phyloP scores from a whole-genome alignment of 2,113 vertebrate species.

The Picathartes gymnocephalus region DNA sequence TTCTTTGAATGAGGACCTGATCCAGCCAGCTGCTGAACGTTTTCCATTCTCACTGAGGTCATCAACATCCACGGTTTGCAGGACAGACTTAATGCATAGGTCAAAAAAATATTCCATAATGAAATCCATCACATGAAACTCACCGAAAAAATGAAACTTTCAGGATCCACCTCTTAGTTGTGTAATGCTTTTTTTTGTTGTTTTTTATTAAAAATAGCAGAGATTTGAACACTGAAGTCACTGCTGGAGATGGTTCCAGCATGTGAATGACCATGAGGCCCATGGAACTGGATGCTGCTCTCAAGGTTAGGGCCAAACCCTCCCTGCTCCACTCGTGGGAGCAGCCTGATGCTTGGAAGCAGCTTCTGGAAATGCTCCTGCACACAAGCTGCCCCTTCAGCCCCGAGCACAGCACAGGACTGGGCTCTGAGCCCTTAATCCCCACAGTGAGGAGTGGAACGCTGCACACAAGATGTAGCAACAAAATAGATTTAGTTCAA shows the following conservation, averaged over 20 bases:
- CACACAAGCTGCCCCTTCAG: neutral
- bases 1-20: slow-evolving; percentile 27
- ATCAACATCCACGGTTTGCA: neutral
- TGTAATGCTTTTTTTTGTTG: neutral
- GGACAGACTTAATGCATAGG: neutral
- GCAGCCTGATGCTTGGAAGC: slow-evolving; percentile 22
- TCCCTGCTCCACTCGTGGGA: neutral
- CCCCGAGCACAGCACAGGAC: neutral
- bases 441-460: neutral
- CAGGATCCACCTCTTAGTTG: neutral
- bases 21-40: neutral
- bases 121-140: neutral
- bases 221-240: slow-evolving; percentile 6
- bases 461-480: slow-evolving; percentile 38
- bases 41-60: neutral
- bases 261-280: neutral
- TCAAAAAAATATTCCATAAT: neutral
- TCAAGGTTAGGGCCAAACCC: neutral
- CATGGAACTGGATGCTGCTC: neutral
- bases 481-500: slow-evolving; percentile 59
- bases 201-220: neutral
- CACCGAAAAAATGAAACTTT: neutral
- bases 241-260: neutral
- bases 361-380: slow-evolving; percentile 33
- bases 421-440: slow-evolving; percentile 49